A percentile compares a stretch with the other conserved stretches of the same genome.
Conservation (phyloP, 2,797 vertebrate species). For the Rhynchonycteris naso region DNA sequence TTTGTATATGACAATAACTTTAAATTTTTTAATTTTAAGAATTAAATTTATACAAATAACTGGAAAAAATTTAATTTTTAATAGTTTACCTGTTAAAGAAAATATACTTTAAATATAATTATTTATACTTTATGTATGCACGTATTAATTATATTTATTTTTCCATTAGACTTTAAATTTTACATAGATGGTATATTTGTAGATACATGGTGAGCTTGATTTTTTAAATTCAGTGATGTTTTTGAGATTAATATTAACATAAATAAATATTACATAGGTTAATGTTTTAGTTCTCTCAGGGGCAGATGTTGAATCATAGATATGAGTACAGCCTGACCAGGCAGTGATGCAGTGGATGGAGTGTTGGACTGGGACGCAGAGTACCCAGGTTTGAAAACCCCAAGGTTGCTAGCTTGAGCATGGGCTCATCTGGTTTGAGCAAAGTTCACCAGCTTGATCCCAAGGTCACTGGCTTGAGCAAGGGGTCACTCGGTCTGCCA, state of each 20-base stretch:
- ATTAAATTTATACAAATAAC: not conserved
- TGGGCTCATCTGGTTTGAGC: too few species aligned
- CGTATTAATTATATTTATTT: not conserved
- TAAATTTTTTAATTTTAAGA: slow-evolving; percentile 5
- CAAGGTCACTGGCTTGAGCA: too few species aligned
- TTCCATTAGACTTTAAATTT: not conserved
- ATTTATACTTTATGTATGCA: not conserved
- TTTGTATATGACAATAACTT: not conserved
- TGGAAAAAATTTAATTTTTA: not conserved
- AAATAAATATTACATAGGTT: not conserved
- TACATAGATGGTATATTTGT: not conserved
- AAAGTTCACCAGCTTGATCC: too few species aligned
- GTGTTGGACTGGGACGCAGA: too few species aligned
- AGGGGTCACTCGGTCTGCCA: too few species aligned
- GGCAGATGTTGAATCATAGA: not conserved
- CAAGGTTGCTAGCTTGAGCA: too few species aligned
- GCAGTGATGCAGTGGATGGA: too few species aligned
- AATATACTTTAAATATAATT: not conserved
- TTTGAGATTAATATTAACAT: not conserved
- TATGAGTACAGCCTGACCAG: not conserved
- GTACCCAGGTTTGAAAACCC: too few species aligned
- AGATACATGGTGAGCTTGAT: not conserved
- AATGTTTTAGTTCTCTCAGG: not conserved
- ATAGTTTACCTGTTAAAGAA: not conserved
- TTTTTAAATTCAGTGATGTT: not conserved